These are phyloP conservation scores for Aplocera efformata DNA, from an alignment of 2,888 invertebrate genomes.

Conservation along the genomic window DNA sequence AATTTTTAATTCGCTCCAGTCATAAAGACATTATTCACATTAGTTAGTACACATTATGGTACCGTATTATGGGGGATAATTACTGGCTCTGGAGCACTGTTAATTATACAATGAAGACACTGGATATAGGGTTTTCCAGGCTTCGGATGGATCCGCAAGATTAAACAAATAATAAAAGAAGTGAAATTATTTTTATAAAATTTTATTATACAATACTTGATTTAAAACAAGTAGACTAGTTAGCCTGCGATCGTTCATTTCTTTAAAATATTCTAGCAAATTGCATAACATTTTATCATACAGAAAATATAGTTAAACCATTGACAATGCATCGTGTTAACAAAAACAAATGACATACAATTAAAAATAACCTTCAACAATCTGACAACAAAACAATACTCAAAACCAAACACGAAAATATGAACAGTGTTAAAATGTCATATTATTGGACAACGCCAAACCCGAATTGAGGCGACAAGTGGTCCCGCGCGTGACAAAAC, in stretches of 20 bases:
- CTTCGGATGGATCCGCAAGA: too few species aligned
- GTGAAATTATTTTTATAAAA: too few species aligned
- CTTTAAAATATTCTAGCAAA: too few species aligned
- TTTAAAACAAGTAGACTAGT: too few species aligned
- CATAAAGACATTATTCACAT: constrained; percentile 26
- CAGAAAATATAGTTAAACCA: too few species aligned
- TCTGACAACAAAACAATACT: constrained; percentile 5
- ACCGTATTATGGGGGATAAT: background rate
- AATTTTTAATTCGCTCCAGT: constrained; percentile 24
- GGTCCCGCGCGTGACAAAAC: constrained; percentile 23
- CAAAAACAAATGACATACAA: background rate
- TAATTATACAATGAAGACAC: too few species aligned
- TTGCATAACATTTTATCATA: too few species aligned
- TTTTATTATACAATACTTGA: too few species aligned
- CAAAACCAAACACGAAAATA: constrained; percentile 6
- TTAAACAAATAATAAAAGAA: too few species aligned
- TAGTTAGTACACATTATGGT: constrained; percentile 12
- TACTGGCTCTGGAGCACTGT: background rate
- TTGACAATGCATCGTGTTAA: too few species aligned
- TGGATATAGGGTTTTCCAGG: too few species aligned
- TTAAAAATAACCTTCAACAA: background rate
- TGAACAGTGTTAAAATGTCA: constrained; percentile 2
- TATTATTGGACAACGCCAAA: constrained; percentile 15
- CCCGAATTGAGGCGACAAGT: constrained; percentile 17
- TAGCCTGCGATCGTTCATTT: too few species aligned